Conservation (phyloP, 2,113 vertebrate genomes). For the Lipophrys pholis region DNA sequence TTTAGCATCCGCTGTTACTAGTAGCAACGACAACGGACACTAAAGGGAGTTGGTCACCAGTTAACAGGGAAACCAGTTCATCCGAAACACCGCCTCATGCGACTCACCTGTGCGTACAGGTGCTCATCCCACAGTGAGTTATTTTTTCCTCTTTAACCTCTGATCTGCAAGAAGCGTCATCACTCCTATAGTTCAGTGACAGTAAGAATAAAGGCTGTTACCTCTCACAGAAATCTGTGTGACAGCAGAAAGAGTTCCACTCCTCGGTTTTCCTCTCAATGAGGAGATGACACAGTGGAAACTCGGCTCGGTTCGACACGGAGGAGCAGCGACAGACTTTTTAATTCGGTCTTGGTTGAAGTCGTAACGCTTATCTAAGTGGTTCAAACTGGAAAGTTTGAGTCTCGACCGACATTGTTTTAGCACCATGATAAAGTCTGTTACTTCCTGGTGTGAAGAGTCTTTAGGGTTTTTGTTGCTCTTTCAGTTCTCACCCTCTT, state of each 20-base stretch:
- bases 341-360: background rate
- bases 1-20: no score
- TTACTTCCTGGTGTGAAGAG: background rate
- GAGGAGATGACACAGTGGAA: background rate
- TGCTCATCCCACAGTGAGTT: background rate
- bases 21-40: no score
- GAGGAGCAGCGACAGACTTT: background rate
- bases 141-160: background rate
- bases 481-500: no score
- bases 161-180: background rate
- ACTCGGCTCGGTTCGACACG: background rate
- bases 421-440: constrained; percentile 30
- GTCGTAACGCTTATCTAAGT: background rate
- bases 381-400: background rate
- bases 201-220: constrained; percentile 13
- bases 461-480: no score
- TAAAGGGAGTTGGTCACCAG: no score
- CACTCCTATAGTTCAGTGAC: background rate
- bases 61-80: no score
- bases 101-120: no score
- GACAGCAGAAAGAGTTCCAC: background rate
- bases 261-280: background rate
- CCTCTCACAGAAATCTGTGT: constrained; percentile 55
- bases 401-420: constrained; percentile 28
- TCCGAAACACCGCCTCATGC: no score